Evolutionary conservation across 2,888 invertebrate genomes (phyloP), one percentile per base, ranked within the genome.

Genomic region (Eristalinus aeneus): DNA sequence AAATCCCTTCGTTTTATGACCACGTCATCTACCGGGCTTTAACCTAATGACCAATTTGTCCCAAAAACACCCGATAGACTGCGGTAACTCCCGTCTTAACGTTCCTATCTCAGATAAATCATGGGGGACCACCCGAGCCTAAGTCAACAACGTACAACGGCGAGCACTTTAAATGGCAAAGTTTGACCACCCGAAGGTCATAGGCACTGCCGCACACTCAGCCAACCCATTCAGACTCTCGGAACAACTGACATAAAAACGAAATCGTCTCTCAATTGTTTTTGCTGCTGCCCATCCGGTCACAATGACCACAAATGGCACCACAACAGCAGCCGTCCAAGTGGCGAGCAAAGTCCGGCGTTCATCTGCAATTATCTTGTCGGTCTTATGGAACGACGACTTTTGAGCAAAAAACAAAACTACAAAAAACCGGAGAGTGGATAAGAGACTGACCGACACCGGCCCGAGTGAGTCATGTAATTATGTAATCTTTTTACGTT

Each of bases 321-420:
- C 1, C 58, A 31, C 11, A 27, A 2, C 27, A 27, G 1, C 16
- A 36, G 46, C 72, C 72, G 65, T 53, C 60, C 54, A 76, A 65
- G 71, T 75, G 64, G 65, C 67, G 39, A 54, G 22, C 86, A 74
- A 78, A 86, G 86, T 86, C 86, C 86, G 67, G 68, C 80, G 65
- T 71, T 86, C 81, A 82, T 86, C 81, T 77, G 81, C 86, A 86
- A 86, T 86, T 86, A 86, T 82, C 82, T 86, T 74, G 86, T 71
- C 77, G 82, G 77, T 86, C 78, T 82, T 78, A 86, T 86, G 86
- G 86, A 86, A 86, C 86, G 74, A 86, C 78, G 86, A 82, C 82
- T 86, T 74, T 78, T 61, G 23, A 75, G 74, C 61, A 36, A 76
- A 36, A 53, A 67, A 64, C 34, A 67, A 80, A 61, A 64, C 32